phyloP scores from a whole-genome alignment of 2,797 vertebrate genomes.

The Mallotus villosus region DNA sequence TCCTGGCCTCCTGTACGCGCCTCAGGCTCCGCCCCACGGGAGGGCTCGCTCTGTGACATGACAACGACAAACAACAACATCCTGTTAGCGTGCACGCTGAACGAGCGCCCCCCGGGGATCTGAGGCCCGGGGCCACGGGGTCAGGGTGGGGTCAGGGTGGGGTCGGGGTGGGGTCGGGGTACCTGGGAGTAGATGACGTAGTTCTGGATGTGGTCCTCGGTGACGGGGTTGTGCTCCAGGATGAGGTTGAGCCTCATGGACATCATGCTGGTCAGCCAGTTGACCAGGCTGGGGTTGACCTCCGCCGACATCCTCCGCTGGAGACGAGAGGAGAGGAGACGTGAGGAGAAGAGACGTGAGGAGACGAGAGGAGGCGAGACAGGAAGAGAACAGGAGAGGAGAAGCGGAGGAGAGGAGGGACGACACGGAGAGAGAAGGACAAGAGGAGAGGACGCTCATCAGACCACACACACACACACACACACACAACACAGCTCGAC shows the following conservation, averaged over 20 bases:
- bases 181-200: constrained; percentile 72
- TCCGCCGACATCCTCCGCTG: constrained; percentile 85
- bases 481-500: too few relatives aligned
- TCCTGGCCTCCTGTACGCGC: constrained; percentile 33
- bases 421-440: too few relatives aligned
- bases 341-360: too few relatives aligned
- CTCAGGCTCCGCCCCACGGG: constrained; percentile 36
- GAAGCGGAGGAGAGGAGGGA: too few relatives aligned
- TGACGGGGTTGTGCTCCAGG: constrained; percentile 84
- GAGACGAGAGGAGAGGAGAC: constrained; percentile 1
- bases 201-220: constrained; percentile 80
- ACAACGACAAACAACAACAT: neutral
- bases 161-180: neutral
- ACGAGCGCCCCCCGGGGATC: too few relatives aligned
- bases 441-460: too few relatives aligned
- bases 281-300: constrained; percentile 84
- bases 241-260: constrained; percentile 83
- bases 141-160: neutral
- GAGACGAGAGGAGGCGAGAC: too few relatives aligned
- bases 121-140: neutral
- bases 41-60: constrained; percentile 45
- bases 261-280: constrained; percentile 88
- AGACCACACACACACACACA: too few relatives aligned
- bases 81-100: too few relatives aligned
- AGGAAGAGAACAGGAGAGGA: too few relatives aligned